A percentile compares a stretch with the other conserved stretches of the same genome.
These are phyloP conservation scores for Poliocrania exsul DNA, from an alignment of 2,797 vertebrate genomes.

Conservation along the genomic window DNA sequence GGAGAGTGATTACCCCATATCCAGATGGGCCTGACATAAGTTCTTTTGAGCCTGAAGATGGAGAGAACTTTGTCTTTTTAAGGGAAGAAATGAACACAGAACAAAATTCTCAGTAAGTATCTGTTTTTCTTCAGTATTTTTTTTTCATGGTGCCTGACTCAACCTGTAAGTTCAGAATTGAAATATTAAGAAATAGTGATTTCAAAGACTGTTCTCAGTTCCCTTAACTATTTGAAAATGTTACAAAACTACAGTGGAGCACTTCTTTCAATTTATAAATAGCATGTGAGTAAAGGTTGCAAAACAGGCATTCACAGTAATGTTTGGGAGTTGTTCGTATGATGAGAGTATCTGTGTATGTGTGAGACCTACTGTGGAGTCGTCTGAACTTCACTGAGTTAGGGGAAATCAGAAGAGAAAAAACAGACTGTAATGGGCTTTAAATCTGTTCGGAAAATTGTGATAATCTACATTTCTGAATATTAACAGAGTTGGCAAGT, in stretches of 20 bases:
- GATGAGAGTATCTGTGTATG: not conserved
- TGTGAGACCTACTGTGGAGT: not conserved
- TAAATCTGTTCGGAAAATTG: not conserved
- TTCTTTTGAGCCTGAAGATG: slow-evolving; percentile 83
- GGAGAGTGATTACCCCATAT: slow-evolving; percentile 91
- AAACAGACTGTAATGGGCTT: not conserved
- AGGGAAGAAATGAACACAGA: slow-evolving; percentile 83
- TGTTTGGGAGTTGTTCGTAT: not conserved
- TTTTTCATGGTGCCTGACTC: not conserved
- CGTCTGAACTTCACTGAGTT: not conserved
- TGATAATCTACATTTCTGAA: not conserved
- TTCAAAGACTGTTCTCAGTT: not conserved
- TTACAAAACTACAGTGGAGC: not conserved
- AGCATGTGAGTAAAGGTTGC: not conserved
- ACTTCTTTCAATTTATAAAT: not conserved
- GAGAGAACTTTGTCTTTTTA: slow-evolving; percentile 80
- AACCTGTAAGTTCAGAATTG: not conserved
- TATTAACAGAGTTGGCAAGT: not conserved
- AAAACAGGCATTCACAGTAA: not conserved
- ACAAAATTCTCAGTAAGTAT: slow-evolving; percentile 82
- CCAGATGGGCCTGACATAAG: slow-evolving; percentile 91
- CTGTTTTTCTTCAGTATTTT: not conserved
- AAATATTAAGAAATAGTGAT: not conserved
- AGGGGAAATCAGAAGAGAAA: not conserved
- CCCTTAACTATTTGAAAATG: not conserved